Evolutionary conservation across 1,140 invertebrate species (phyloP).

Genomic region (Pseudomyrmex dendroicus): DNA sequence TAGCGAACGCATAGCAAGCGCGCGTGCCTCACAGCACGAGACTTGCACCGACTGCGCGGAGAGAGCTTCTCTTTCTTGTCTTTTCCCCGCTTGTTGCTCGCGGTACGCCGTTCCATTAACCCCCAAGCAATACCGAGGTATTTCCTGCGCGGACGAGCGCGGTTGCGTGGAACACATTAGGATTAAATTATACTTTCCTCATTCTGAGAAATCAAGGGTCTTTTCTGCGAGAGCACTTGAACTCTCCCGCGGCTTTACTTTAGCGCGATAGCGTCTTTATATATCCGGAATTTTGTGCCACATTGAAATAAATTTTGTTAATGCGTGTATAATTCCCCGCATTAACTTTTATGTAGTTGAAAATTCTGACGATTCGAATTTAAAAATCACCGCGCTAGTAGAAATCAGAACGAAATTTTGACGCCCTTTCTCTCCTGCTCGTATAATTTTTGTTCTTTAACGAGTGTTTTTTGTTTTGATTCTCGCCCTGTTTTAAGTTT

Average conservation of each 20-base stretch:
- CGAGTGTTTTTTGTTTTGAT: background rate
- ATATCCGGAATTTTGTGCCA: background rate
- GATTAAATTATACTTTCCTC: constrained; percentile 27
- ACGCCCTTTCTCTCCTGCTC: background rate
- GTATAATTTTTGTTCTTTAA: background rate
- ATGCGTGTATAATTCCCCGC: too few relatives aligned
- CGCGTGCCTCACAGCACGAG: constrained; percentile 24
- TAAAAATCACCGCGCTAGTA: too few relatives aligned
- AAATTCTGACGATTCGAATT: too few relatives aligned
- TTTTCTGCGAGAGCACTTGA: background rate
- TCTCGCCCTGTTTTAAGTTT: background rate
- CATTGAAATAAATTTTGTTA: background rate
- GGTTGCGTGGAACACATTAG: background rate
- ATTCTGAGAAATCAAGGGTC: constrained; percentile 9
- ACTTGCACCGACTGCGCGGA: constrained; percentile 19
- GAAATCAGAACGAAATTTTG: background rate
- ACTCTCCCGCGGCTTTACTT: background rate
- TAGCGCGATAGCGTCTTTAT: background rate
- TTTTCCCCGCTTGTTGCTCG: background rate
- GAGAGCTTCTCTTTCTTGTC: background rate
- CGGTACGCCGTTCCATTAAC: constrained; percentile 27
- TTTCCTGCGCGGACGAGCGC: too few relatives aligned
- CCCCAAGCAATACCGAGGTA: background rate
- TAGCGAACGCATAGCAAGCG: constrained; percentile 30
- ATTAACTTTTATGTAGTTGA: too few relatives aligned